Evolutionary conservation across 2,113 vertebrate genomes (phyloP), one percentile per base, ranked within the genome.

Genomic region (Zingel zingel): DNA sequence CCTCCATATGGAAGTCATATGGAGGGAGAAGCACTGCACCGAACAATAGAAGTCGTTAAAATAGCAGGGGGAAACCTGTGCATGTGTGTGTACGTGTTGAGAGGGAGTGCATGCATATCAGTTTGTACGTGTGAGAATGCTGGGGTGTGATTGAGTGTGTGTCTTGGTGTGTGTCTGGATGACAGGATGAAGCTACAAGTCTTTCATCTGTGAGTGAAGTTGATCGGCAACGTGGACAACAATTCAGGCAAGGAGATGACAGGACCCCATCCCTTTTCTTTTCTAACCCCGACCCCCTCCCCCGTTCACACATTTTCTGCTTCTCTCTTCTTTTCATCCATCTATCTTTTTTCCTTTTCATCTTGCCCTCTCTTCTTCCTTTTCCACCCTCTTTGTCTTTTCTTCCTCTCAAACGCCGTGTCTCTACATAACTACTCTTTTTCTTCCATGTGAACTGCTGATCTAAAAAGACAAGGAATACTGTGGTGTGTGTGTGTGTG

Each of bases 1-100:
- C 70, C 70, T 11, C 45, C 94, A 95, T 93, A 88, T 95, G 94
- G 89, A 91, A 82, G 80, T 90, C 91, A 94, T 92, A 90, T 74
- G 16, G 74, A 71, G 71, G 54, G 81, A 61, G 78, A 82, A 82
- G 47, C 65, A 58, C 75, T 68, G 65, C 53, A 5, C 56, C 74
- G 87, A 94, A 93, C 91, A 92, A 91, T 90, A 23, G 80, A 48
- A 85, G 85, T 54, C 58, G 71, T 89, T 92, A 78, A 91, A 91
- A 68, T n/a, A 69, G 86, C 68, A 67, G 71, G 36, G 30, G 45
- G 23, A 47, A 5, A 77, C 39, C 45, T 84, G 77, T 79, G 83
- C 16, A 27, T 47, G 61, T 68, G 62, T 54, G 75, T 30, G 77
- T 64, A 23, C 62, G 74, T 77, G 82, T 74, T 53, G 7, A 67